phyloP scores from a whole-genome alignment of 92 coral and sea anemone genomes.

The Epizoanthus rinbou region DNA sequence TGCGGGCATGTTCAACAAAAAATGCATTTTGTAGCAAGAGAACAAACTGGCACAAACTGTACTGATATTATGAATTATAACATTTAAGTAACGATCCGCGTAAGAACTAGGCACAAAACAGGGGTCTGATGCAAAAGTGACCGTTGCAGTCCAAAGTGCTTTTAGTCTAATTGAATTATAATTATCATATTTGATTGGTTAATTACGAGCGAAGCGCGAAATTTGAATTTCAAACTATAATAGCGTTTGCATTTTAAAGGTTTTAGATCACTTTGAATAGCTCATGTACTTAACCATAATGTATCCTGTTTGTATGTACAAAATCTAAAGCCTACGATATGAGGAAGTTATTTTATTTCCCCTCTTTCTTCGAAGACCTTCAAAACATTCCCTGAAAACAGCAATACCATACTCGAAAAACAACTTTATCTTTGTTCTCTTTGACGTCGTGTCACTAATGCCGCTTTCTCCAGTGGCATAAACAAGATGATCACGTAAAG shows the following conservation, averaged over 20 bases:
- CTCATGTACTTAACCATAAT: conserved; percentile 12
- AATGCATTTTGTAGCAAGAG: no score
- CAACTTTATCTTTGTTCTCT: conserved; percentile 18
- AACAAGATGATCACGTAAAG: neutral
- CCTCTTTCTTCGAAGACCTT: conserved; percentile 1
- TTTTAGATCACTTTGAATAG: conserved; percentile 7
- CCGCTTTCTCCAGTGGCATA: neutral
- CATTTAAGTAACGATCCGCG: neutral
- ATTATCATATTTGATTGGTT: conserved; percentile 19
- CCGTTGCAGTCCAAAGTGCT: conserved; percentile 6
- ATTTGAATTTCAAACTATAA: conserved; percentile 30
- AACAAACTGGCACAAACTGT: no score
- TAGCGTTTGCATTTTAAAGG: neutral
- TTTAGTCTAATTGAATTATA: conserved; percentile 21
- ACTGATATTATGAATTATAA: no score
- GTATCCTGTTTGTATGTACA: neutral
- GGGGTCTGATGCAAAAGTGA: neutral
- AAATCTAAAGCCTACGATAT: conserved; percentile 8
- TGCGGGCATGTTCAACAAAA: no score
- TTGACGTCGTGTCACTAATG: neutral
- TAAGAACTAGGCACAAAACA: conserved; percentile 4
- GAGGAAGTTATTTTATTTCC: conserved; percentile 27
- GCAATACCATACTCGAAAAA: conserved; percentile 17
- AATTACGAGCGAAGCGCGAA: conserved; percentile 25
- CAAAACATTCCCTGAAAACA: neutral